Percentiles rank a stretch among this genome's conserved stretches.
phyloP scores from a whole-genome alignment of 2,797 vertebrate genomes.

The Hippoglossus hippoglossus region DNA sequence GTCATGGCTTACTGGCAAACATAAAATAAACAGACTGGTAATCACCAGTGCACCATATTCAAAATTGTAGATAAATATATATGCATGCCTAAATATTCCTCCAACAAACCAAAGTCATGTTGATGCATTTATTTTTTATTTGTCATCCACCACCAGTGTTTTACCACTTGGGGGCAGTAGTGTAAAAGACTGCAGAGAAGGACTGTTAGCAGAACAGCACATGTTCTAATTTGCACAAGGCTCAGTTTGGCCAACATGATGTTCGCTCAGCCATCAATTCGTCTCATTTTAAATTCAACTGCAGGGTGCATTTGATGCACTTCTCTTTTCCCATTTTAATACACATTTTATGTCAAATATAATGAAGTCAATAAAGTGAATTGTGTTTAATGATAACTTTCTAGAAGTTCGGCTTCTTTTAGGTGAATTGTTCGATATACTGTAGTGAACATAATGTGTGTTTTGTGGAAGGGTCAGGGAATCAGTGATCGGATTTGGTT shows the following conservation, averaged over 20 bases:
- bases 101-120: background rate
- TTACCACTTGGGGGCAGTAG: constrained; percentile 66
- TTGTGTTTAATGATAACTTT: background rate
- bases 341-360: background rate
- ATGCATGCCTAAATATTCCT: too few relatives aligned
- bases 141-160: constrained; percentile 18
- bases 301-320: background rate
- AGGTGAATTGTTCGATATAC: background rate
- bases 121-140: background rate
- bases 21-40: too few relatives aligned
- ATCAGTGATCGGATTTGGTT: background rate
- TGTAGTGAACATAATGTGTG: background rate
- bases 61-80: too few relatives aligned
- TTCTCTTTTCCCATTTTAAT: background rate
- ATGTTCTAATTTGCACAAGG: background rate
- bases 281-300: background rate
- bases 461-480: background rate
- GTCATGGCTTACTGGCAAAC: too few relatives aligned
- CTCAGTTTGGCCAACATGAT: background rate
- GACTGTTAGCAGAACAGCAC: background rate
- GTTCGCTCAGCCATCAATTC: too few relatives aligned
- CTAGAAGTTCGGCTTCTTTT: background rate
- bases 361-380: too few relatives aligned
- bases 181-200: constrained; percentile 18
- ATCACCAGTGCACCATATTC: too few relatives aligned